Percentiles rank a stretch among this genome's conserved stretches.
Conservation (phyloP, 2,113 vertebrate species). For the Tachysurus fulvidraco region DNA sequence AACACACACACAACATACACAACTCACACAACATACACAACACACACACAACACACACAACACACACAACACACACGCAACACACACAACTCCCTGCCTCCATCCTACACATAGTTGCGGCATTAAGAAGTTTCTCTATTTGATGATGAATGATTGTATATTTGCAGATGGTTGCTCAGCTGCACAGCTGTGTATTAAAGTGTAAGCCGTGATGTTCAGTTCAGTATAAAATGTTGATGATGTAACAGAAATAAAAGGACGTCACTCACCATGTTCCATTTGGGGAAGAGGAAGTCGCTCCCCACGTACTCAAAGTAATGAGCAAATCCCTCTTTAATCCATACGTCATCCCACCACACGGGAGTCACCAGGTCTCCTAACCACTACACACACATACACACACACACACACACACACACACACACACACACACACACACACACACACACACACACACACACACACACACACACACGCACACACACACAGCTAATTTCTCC, state of each 20-base stretch:
- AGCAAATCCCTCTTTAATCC: slow-evolving; percentile 97
- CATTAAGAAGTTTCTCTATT: background rate
- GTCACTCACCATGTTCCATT: slow-evolving; percentile 94
- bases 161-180: background rate
- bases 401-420: slow-evolving; percentile 13
- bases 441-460: background rate
- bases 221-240: background rate
- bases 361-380: slow-evolving; percentile 97
- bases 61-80: no score
- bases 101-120: background rate
- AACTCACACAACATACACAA: no score
- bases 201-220: background rate
- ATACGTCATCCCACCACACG: slow-evolving; percentile 98
- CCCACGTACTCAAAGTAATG: slow-evolving; percentile 97
- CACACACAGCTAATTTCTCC: background rate
- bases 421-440: no score
- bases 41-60: no score
- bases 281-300: slow-evolving; percentile 95
- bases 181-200: background rate
- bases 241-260: background rate
- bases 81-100: background rate
- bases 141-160: background rate
- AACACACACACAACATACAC: no score
- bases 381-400: slow-evolving; percentile 77
- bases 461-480: background rate